Evolutionary conservation across 2,888 invertebrate species (phyloP), one percentile per base, ranked within the genome.

Genomic region (Parnassius orleans): DNA sequence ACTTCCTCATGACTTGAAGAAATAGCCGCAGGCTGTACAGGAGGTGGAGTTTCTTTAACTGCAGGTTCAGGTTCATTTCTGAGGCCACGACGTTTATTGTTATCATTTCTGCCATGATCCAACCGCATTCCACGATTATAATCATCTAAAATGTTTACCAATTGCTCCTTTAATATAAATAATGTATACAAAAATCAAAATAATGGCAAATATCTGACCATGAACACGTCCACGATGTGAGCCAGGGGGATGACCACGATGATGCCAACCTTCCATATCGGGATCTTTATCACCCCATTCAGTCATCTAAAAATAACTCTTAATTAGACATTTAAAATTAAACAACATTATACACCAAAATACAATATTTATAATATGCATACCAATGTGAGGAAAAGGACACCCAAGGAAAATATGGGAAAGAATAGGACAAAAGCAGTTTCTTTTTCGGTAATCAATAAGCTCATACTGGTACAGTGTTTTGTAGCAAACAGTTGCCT

Each of bases 341-440:
- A 54, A 9, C 15, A 42, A 54, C 43, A 55, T 52, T 41, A 54
- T 55, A 54, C 53, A 58, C 15, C 3, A 33, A 33, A 57, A 43
- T 57, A 60, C 50, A 50, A 53, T 60, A 57, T 65, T 42, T 53
- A 57, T 43, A 57, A 57, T 43, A 57, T 66, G 84, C 90, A 84
- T 89, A 90, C 90, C 90, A 78, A 84, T 80, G 75, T 90, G 85
- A 76, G 84, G 84, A 82, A 83, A 88, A 74, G 89, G 89, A 79
- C 90, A 90, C 80, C 90, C 90, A 84, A 90, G 90, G 86, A 90
- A 90, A 77, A 87, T 79, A 73, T 90, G 90, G 81, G 90, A 90
- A 74, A 90, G 84, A 81, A 90, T 86, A 72, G 77, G 81, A 79
- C 90, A 90, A 70, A 86, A 77, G 76, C 76, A 74, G 71, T 81